Base-by-base conservation (phyloP, 2,797 vertebrate species). In the Pangasius krempfi region DNA sequence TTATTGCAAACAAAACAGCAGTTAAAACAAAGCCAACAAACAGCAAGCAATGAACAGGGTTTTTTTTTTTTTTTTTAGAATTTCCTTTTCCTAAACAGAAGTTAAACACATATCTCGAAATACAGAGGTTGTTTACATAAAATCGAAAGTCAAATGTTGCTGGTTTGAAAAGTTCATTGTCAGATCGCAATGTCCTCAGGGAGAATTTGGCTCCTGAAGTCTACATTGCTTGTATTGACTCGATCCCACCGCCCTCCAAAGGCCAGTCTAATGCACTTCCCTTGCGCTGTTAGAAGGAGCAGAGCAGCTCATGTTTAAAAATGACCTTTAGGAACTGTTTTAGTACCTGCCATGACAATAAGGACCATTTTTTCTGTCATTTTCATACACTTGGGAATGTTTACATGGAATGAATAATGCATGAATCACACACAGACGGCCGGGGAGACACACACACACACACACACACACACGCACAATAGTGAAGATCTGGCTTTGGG, bases 401-500 rank as follows among this genome's bases (percentile, higher is more conserved):
- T 87, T 87, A 87, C 50, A 72, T 10, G 37, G 54, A 33, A 47
- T 58, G 22, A 72, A 84, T 88, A 76, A 84, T 91, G 7, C 40
- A 44, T 79, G 56, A 40, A 56, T 72, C 33, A 25, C 7, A 52
- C 30, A 87, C 78, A 56, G 62, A 22, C 75, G 64, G 47, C 6
- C 6, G 37, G 44, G 27, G 22, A 68, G 2, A 73, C 25, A 85
- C 9, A 85, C 73, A 87, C 27, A 73, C 56, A 88, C 30, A 73
- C 86, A 87, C 33, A 76, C 52, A 72, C 64, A 58, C 79, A 88
- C 86, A 88, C 50, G 86, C 73, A 80, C 52, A 90, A 85, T 85
- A 84, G 84, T 52, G 83, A 90, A 80, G 87, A 83, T 87, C 80
- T 85, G 92, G 89, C 91, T 91, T 92, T 87, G 90, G 58, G 66